Base-by-base conservation (phyloP, 2,113 vertebrate genomes). In the Trogon surrucura region DNA sequence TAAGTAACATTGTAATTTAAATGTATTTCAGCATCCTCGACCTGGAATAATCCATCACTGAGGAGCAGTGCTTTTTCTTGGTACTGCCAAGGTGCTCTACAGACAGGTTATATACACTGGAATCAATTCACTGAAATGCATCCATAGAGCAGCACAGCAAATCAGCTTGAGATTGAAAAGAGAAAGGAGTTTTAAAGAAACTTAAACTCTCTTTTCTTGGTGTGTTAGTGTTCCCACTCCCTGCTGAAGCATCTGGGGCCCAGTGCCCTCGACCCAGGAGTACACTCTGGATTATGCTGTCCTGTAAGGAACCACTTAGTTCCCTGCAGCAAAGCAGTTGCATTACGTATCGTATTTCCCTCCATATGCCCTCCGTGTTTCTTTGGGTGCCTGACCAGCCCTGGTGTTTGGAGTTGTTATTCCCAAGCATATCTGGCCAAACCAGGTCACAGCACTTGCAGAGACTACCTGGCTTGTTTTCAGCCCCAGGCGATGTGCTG, bases 1-100 rank as follows among this genome's bases (percentile, higher is more conserved):
- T 79, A 67, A 92, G 93, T 86, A 45, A 65, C 81, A 12, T 21
- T 78, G 72, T 41, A 77, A 60, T 86, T 95, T 74, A 57, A 90
- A 91, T 9, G 29, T 65, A 45, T 26, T 80, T 67, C 90, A 81
- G 34, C 45, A 84, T 84, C 48, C 36, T 61, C 53, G 51, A 84
- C 61, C 23, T 50, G 34, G 66, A 85, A 71, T 50, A 73, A 88
- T 81, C 65, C 54, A 65, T 60, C 77, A 58, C 32, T 45, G 45
- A 75, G 57, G 80, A 77, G 30, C 20, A 58, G 44, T 53, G 32
- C 18, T 81, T 92, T 80, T 38, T 48, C 60, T 74, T 48, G 5
- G 16, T 71, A 41, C 44, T 41, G 18, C 60, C 47, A 78, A 34
- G 30, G 34, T 58, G 25, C n/a, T 58, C 54, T 72, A 45, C 50